These are phyloP conservation scores for Alcedo quadribrachys DNA, from an alignment of 2,797 vertebrate species.

Conservation along the genomic window DNA sequence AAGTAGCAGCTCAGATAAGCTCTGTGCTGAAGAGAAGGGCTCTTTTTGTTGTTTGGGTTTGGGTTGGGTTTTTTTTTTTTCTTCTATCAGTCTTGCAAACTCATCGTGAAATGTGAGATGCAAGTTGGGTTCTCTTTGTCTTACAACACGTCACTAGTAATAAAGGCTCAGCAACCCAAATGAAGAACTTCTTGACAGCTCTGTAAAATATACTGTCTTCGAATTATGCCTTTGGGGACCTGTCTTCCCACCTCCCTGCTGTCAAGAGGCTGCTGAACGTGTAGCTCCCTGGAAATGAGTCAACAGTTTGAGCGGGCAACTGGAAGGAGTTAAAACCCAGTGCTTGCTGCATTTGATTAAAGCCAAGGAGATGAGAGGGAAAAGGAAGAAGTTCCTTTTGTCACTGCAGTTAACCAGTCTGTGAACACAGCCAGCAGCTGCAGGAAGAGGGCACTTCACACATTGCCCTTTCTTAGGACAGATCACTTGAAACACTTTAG, in stretches of 20 bases:
- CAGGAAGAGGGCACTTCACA: constrained; percentile 53
- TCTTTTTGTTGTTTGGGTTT: not conserved
- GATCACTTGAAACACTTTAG: constrained; percentile 48
- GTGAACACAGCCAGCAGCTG: constrained; percentile 47
- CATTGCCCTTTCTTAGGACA: constrained; percentile 28
- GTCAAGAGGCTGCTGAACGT: constrained; percentile 39
- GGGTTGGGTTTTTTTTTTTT: not conserved
- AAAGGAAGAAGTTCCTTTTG: constrained; percentile 24
- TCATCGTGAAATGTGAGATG: constrained; percentile 35
- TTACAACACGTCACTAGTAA: constrained; percentile 32
- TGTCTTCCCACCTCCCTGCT: constrained; percentile 53
- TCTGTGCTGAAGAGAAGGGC: not conserved
- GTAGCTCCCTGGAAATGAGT: constrained; percentile 58
- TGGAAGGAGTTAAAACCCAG: constrained; percentile 34
- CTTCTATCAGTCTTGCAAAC: constrained; percentile 23
- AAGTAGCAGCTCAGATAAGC: constrained; percentile 35
- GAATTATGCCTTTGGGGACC: constrained; percentile 57
- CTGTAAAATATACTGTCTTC: constrained; percentile 58
- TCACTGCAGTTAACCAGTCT: constrained; percentile 34
- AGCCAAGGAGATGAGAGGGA: not conserved
- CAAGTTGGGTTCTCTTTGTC: constrained; percentile 38
- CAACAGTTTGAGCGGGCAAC: constrained; percentile 32
- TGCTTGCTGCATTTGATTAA: not conserved
- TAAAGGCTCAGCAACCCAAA: constrained; percentile 56
- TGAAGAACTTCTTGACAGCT: constrained; percentile 68